Base-by-base conservation (phyloP, 1,140 invertebrate species). In the Hestina assimilis region DNA sequence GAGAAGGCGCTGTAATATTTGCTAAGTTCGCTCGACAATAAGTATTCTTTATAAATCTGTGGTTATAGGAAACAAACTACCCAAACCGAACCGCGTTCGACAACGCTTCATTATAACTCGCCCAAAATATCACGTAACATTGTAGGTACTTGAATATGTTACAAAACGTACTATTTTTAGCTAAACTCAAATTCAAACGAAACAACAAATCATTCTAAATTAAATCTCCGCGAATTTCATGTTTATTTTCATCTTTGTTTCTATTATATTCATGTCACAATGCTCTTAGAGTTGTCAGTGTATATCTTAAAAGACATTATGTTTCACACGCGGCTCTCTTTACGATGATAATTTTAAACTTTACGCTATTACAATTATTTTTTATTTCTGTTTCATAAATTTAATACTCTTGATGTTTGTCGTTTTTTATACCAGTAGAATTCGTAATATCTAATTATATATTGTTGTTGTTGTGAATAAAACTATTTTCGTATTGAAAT, bases 151-250 rank as follows among this genome's bases (percentile, higher is more conserved):
- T n/a, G 45, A 45, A 45, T 35, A 17, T 9, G 45, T 48, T 48
- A 47, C 28, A 47, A 12, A 9, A 33, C 17, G 12, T 4, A 19
- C 9, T 48, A 48, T 48, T 33, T 23, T 48, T 35, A 48, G n/a
- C 17, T 11, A 12, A 12, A 21, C 11, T 48, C 11, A 48, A 48
- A 33, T 48, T 26, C 15, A 48, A 48, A 17, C 19, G 45, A 48
- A 35, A 20, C 45, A 47, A 48, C 45, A 48, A 23, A 47, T 35
- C 29, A 35, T 23, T 48, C 29, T 35, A 48, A 48, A 48, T 48
- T 48, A 48, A 48, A 48, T 14, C 26, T 48, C 15, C 6, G 20
- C 20, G 11, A 26, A 38, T 24, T 50, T 26, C 23, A 38, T 40
- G 33, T 50, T 38, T 26, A 26, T 24, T 50, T 38, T 21, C 20